Conservation (phyloP, 1,140 invertebrate genomes). For the Drosophila watanabei region DNA sequence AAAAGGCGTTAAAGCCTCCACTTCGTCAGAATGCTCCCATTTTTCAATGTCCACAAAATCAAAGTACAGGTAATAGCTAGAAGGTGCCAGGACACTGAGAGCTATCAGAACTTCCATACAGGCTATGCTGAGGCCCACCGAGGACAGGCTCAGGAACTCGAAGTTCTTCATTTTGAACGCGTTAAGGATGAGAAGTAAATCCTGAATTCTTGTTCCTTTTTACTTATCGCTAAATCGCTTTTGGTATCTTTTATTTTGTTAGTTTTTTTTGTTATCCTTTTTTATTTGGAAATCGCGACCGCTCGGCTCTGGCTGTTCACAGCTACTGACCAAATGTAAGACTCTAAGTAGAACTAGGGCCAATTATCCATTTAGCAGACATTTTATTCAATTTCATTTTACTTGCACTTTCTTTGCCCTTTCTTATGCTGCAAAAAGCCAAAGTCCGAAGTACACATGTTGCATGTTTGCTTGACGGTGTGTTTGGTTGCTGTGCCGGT, state of each 20-base stretch:
- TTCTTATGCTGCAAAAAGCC: slow-evolving; percentile 43
- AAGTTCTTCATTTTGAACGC: slow-evolving; percentile 73
- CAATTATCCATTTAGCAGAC: slow-evolving; percentile 56
- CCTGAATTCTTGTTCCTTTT: neutral
- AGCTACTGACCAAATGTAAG: slow-evolving; percentile 58
- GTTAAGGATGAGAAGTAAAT: neutral
- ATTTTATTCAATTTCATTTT: slow-evolving; percentile 40
- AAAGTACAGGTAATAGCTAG: slow-evolving; percentile 72
- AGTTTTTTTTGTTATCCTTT: slow-evolving; percentile 1
- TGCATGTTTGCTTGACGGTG: slow-evolving; percentile 17
- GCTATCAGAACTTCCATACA: slow-evolving; percentile 65
- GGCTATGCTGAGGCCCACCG: slow-evolving; percentile 74
- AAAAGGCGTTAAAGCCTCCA: slow-evolving; percentile 67
- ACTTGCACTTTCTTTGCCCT: slow-evolving; percentile 11
- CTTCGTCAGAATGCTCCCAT: slow-evolving; percentile 68
- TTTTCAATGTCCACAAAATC: slow-evolving; percentile 70
- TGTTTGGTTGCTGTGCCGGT: slow-evolving; percentile 18
- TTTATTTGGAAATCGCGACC: slow-evolving; percentile 39
- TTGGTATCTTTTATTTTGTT: slow-evolving; percentile 2
- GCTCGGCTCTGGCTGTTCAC: slow-evolving; percentile 49
- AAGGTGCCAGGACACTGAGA: slow-evolving; percentile 53
- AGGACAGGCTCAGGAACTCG: slow-evolving; percentile 71
- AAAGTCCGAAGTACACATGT: slow-evolving; percentile 44
- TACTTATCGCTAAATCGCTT: neutral
- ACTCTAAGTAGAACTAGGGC: slow-evolving; percentile 52